A percentile compares a stretch with the other conserved stretches of the same genome.
phyloP scores from a whole-genome alignment of 2,113 vertebrate species.

The Sapayoa aenigma region DNA sequence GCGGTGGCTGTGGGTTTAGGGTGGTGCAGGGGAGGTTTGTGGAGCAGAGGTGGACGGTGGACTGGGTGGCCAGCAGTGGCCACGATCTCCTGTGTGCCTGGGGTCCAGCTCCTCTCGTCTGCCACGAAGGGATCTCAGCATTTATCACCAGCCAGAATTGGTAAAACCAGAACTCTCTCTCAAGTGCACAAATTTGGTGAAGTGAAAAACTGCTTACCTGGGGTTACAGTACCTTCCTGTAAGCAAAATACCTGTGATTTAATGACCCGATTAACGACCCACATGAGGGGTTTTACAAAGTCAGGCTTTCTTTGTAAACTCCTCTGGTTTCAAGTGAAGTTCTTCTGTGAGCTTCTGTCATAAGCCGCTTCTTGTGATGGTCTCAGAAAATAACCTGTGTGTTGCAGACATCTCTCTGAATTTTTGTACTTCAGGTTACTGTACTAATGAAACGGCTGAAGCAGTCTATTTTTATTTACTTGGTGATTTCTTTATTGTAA shows the following conservation, averaged over 20 bases:
- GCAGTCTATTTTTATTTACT: not conserved
- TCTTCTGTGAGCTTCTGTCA: not conserved
- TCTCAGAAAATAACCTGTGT: not conserved
- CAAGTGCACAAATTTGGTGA: not conserved
- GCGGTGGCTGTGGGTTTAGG: not conserved
- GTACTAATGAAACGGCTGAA: not conserved
- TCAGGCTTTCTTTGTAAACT: not conserved
- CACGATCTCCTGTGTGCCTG: not conserved
- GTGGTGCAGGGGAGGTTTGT: not conserved
- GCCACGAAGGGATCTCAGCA: not conserved
- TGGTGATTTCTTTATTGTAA: not conserved
- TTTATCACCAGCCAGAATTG: not conserved
- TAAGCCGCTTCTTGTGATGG: not conserved
- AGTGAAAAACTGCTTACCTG: not conserved
- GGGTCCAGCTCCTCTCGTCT: not conserved
- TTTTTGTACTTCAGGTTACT: not conserved
- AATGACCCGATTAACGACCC: not conserved
- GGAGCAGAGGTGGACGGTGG: not conserved
- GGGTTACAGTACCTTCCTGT: not conserved
- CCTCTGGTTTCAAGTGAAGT: not conserved
- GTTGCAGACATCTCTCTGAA: not conserved
- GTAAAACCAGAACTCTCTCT: not conserved
- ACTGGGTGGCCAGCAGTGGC: not conserved
- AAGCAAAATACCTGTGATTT: not conserved
- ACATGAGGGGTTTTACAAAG: not conserved